Base-by-base conservation (phyloP, 2,797 vertebrate species). In the Anguilla anguilla region DNA sequence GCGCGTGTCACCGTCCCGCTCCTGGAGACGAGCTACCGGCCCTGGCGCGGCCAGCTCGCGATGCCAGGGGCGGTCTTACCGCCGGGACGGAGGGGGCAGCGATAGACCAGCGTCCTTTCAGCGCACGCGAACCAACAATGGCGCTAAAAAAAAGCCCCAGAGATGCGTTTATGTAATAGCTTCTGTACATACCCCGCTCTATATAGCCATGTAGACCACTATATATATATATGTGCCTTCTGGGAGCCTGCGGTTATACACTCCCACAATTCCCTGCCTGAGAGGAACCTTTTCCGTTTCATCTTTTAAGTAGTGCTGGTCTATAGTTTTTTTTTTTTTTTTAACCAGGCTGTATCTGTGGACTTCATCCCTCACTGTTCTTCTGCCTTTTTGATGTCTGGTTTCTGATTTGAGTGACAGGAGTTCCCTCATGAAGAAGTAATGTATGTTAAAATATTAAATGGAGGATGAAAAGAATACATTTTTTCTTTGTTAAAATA, bases 351-450 rank as follows among this genome's bases (percentile, higher is more conserved):
- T 83, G 59, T 87, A 81, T 83, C 43, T 83, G 31, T 57, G 49
- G 49, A 49, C 49, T 49, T 25, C 28, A 61, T 22, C 59, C 82
- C 67, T 84, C 15, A 2, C 19, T 17, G 86, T 64, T 87, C 59
- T 59, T 74, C 7, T 22, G 11, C 51, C 69, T 46, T 87, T 82
- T 87, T 87, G 59, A 72, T 84, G 82, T 87, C 82, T 84, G 82
- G 59, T 39, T 53, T 87, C 74, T 82, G 55, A 55, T 84, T 84
- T 84, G 82, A 87, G 64, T 55, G 87, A 49, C 81, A 74, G 61
- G 82, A 74, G 61, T 43, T n/a, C 46, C 69, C 53, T 46, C 81
- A 35, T 46, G 31, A 83, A 83, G 59, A 83, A 55, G 39, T 64
- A 35, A 79, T 74, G 67, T n/a, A 17, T 49, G 77, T 59, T 83